Percentiles rank a stretch among this genome's conserved stretches.
These are phyloP conservation scores for Ophioninae sp. DNA, from an alignment of 2,888 invertebrate genomes.

Conservation along the genomic window DNA sequence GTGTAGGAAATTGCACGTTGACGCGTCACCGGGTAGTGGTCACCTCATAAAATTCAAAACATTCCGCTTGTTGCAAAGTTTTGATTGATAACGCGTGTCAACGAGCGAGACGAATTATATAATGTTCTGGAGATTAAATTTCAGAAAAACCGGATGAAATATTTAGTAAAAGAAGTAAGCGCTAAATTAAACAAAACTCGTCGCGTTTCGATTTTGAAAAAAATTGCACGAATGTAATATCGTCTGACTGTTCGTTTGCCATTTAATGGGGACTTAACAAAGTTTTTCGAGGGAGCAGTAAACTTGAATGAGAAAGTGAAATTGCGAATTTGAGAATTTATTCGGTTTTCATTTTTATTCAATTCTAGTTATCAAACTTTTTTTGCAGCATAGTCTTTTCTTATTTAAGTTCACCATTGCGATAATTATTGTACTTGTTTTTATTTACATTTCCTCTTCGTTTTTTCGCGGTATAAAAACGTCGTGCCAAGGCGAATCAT, in stretches of 20 bases:
- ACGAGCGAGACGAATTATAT: neutral
- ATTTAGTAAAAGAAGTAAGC: neutral
- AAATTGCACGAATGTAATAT: neutral
- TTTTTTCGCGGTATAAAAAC: no score
- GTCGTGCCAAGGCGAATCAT: no score
- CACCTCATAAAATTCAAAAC: constrained; percentile 27
- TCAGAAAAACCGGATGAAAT: neutral
- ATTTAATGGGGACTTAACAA: no score
- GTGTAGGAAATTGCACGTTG: constrained; percentile 38
- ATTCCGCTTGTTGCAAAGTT: constrained; percentile 3
- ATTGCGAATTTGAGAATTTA: no score
- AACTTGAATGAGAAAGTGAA: no score
- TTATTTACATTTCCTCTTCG: no score
- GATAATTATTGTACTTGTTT: no score
- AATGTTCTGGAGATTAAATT: neutral
- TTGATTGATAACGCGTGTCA: constrained; percentile 3
- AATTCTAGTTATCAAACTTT: no score
- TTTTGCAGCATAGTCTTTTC: no score
- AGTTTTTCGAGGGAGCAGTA: no score
- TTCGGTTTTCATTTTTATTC: no score
- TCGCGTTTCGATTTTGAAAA: neutral
- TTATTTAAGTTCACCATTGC: no score
- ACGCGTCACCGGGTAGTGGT: constrained; percentile 19
- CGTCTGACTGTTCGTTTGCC: neutral
- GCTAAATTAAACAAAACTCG: neutral